Conservation (phyloP, 1,140 invertebrate species). For the Brachionus asplanchnoidis region DNA sequence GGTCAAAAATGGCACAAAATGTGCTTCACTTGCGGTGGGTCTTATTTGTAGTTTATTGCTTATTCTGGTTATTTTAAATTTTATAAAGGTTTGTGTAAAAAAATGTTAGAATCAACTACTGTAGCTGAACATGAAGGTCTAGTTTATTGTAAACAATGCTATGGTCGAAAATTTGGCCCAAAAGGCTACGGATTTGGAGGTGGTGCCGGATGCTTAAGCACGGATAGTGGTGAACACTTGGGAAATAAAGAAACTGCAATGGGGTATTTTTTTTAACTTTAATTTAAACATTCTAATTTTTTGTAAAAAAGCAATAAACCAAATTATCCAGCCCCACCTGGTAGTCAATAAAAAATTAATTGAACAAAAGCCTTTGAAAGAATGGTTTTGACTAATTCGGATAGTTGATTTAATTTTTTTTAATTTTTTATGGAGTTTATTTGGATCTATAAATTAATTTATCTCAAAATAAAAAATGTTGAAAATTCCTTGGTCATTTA, state of each 20-base stretch:
- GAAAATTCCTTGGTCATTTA: too few relatives aligned
- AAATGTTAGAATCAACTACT: constrained; percentile 87
- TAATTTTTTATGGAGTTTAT: neutral
- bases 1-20: constrained; percentile 97
- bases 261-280: neutral
- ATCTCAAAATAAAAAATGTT: neutral
- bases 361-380: neutral
- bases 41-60: constrained; percentile 68
- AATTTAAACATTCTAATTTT: neutral
- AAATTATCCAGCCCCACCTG: constrained; percentile 15
- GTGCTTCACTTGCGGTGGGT: constrained; percentile 99
- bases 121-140: constrained; percentile 83
- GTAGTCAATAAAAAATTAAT: constrained; percentile 20
- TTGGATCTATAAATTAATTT: neutral
- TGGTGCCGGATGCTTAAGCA: constrained; percentile 91
- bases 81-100: constrained; percentile 67
- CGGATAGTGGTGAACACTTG: constrained; percentile 63
- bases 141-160: constrained; percentile 89
- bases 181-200: constrained; percentile 94
- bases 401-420: neutral
- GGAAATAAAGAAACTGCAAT: constrained; percentile 45
- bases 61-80: neutral
- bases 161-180: constrained; percentile 83
- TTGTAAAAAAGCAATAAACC: neutral
- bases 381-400: neutral